Percentiles rank a stretch among this genome's conserved stretches.
These are phyloP conservation scores for Poeciliopsis turrubarensis DNA, from an alignment of 2,113 vertebrate species.

Conservation along the genomic window DNA sequence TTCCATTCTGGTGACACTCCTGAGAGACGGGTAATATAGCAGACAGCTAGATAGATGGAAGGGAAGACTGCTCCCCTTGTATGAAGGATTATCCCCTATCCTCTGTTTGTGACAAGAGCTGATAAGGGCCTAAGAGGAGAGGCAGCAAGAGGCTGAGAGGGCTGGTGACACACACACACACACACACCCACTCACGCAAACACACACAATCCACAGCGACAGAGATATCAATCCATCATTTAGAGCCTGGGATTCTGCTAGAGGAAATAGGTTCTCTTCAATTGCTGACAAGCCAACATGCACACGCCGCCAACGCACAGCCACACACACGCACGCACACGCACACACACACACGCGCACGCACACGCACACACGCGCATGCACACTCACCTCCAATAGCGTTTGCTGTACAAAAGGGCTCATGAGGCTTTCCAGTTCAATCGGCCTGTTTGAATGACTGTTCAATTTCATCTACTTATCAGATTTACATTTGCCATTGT, in stretches of 20 bases:
- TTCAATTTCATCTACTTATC: conserved; percentile 70
- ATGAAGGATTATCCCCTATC: conserved; percentile 79
- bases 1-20: conserved; percentile 60
- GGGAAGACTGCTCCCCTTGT: conserved; percentile 73
- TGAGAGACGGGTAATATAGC: conserved; percentile 60
- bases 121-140: conserved; percentile 77
- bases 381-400: conserved; percentile 37
- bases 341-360: no score
- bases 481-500: conserved; percentile 74
- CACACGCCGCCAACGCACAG: conserved; percentile 1
- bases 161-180: conserved; percentile 53
- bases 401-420: conserved; percentile 57
- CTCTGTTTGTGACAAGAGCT: conserved; percentile 79
- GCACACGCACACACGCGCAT: no score
- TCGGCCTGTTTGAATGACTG: conserved; percentile 58
- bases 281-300: conserved; percentile 53
- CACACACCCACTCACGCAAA: conserved; percentile 53
- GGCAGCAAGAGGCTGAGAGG: conserved; percentile 72
- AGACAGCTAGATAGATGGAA: conserved; percentile 72
- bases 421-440: conserved; percentile 45
- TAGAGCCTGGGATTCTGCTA: conserved; percentile 70
- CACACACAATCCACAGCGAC: conserved; percentile 72
- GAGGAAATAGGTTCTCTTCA: conserved; percentile 74
- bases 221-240: conserved; percentile 82
- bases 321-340: not conserved